Percentiles rank a stretch among this genome's conserved stretches.
Evolutionary conservation across 1,140 invertebrate species (phyloP).

Genomic region (Drosophila sp.): DNA sequence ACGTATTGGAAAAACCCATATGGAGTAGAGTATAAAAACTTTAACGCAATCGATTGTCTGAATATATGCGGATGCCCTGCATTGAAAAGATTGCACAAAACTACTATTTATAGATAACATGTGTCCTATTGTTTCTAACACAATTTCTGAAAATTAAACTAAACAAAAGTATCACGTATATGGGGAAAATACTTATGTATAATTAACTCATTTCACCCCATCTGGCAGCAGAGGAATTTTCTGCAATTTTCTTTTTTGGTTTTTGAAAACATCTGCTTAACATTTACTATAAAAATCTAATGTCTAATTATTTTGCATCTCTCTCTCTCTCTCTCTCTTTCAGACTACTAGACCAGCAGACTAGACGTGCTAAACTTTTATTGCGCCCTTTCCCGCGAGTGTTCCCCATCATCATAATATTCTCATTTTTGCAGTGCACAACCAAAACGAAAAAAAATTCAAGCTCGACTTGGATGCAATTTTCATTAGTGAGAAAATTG

Average conservation of each 20-base stretch:
- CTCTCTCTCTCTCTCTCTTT: constrained; percentile 23
- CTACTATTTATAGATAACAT: background rate
- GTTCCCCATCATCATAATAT: constrained; percentile 38
- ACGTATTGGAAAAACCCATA: no score
- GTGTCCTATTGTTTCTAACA: constrained; percentile 5
- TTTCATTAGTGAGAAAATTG: constrained; percentile 74
- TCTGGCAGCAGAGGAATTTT: background rate
- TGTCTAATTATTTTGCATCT: constrained; percentile 27
- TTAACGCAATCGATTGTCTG: no score
- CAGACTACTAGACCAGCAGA: constrained; percentile 50
- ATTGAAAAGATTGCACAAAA: constrained; percentile 2
- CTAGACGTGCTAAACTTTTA: constrained; percentile 46
- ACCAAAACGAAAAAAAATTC: constrained; percentile 47
- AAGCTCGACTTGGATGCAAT: constrained; percentile 67
- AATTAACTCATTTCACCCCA: background rate
- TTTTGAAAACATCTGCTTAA: constrained; percentile 5
- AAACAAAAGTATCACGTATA: background rate
- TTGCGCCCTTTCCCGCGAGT: constrained; percentile 29
- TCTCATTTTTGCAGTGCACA: constrained; percentile 47
- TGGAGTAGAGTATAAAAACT: no score
- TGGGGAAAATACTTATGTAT: background rate
- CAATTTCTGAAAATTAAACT: background rate
- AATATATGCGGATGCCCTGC: background rate
- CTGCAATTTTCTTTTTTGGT: background rate
- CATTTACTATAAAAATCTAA: constrained; percentile 24